Conservation (phyloP, 2,888 invertebrate genomes). For the Cataglyphis albicans region DNA sequence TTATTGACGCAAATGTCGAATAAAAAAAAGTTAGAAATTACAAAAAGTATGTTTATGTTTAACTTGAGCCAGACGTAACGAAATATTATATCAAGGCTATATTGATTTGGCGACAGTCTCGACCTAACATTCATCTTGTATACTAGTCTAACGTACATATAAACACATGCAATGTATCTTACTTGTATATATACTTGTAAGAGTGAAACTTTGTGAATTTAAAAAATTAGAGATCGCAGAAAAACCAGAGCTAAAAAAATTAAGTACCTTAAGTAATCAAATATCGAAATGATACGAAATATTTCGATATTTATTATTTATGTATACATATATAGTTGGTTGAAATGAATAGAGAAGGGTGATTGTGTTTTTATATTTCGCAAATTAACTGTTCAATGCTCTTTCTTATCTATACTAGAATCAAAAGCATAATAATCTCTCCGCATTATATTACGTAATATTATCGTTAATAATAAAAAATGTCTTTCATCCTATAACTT, state of each 20-base stretch:
- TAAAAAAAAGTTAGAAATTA: background rate
- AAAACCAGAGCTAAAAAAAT: background rate
- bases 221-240: background rate
- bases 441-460: slow-evolving; percentile 81
- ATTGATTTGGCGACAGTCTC: background rate
- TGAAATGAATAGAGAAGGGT: slow-evolving; percentile 42
- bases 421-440: slow-evolving; percentile 81
- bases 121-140: background rate
- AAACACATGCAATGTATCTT: background rate
- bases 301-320: background rate
- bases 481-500: slow-evolving; percentile 84
- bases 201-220: background rate
- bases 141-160: background rate
- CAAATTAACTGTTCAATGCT: slow-evolving; percentile 59
- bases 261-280: background rate
- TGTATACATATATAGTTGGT: slow-evolving; percentile 31
- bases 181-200: background rate
- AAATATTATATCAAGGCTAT: background rate
- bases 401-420: slow-evolving; percentile 77
- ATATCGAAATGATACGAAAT: background rate
- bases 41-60: background rate
- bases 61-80: background rate
- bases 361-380: slow-evolving; percentile 37
- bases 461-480: slow-evolving; percentile 84
- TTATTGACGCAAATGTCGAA: background rate